Evolutionary conservation across 2,797 vertebrate genomes (phyloP), one percentile per base, ranked within the genome.

Genomic region (Chlorospingus semifuscus): DNA sequence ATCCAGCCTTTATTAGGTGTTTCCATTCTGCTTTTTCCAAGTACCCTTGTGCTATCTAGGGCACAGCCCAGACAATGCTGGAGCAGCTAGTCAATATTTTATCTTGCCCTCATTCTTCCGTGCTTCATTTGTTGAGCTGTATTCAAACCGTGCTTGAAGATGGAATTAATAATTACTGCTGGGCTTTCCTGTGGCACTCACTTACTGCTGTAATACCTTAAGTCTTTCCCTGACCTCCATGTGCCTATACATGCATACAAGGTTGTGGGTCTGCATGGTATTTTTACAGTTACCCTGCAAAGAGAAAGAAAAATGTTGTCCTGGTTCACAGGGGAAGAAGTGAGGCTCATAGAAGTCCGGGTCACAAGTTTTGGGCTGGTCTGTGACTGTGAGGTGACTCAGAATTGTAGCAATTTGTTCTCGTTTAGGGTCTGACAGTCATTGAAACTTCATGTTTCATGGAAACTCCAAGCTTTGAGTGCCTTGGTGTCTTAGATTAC

Each of bases 31-130:
- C 44, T 72, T 79, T 88, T 76, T 72, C 76, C 37, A 61, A 79
- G 76, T 36, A 87, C 50, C 37, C 66, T 74, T 39, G 30, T 56
- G 77, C 26, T 91, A 84, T 93, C 64, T 93, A 90, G 94, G 90
- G 41, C 95, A 87, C 85, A 57, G 60, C 63, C 63, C 60, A 91
- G 77, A 94, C 87, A 90, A 79, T 86, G 93, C 83, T 68, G 71
- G 74, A 97, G 77, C 52, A 77, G 60, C 90, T 90, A 94, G 93
- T 96, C 95, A 96, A 92, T 95, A 96, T 96, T 97, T 94, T 90
- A 84, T 96, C 90, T 89, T 91, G 77, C 49, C 63, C 85, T 95
- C 87, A 60, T 96, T 95, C 85, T 91, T 95, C 91, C 1, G n/a
- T 39, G 37, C 91, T 93, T 82, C 49, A 0, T 96, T 91, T 88